Percentiles rank a stretch among this genome's conserved stretches.
phyloP scores from a whole-genome alignment of 2,888 invertebrate genomes.

The Cephus runcator region DNA sequence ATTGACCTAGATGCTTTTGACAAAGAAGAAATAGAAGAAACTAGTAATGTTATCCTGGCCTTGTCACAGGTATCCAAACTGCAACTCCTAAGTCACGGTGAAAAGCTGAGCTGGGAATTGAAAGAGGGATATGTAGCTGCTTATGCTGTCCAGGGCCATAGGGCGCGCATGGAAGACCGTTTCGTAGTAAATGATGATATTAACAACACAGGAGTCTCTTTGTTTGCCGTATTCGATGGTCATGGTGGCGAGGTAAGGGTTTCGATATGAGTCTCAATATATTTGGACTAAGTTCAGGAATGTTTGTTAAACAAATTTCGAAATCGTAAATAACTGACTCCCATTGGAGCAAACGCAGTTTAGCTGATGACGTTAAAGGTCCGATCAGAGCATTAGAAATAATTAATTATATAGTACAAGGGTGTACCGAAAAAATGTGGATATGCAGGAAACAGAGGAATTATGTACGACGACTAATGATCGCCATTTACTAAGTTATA shows the following conservation, averaged over 20 bases:
- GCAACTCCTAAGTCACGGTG: slow-evolving; percentile 59
- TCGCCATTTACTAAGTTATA: neutral
- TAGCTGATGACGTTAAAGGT: neutral
- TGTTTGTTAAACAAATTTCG: neutral
- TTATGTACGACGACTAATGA: no score
- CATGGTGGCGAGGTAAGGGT: slow-evolving; percentile 85
- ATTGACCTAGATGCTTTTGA: neutral
- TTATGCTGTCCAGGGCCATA: slow-evolving; percentile 90
- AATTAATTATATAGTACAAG: neutral
- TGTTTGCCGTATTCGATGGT: slow-evolving; percentile 95
- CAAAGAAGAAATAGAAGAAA: neutral
- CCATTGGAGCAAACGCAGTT: neutral
- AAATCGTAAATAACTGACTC: neutral
- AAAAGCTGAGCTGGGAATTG: slow-evolving; percentile 79
- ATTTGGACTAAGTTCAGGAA: neutral
- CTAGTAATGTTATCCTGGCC: neutral
- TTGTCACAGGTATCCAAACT: slow-evolving; percentile 49
- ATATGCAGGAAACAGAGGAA: no score
- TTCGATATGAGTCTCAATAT: neutral
- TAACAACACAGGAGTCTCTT: slow-evolving; percentile 84
- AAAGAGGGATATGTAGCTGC: slow-evolving; percentile 82
- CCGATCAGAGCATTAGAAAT: neutral
- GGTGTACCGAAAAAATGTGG: no score
- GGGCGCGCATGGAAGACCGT: slow-evolving; percentile 94
- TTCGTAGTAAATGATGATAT: slow-evolving; percentile 90